phyloP scores from a whole-genome alignment of 2,113 vertebrate genomes.

The Periophthalmodon schlosseri region DNA sequence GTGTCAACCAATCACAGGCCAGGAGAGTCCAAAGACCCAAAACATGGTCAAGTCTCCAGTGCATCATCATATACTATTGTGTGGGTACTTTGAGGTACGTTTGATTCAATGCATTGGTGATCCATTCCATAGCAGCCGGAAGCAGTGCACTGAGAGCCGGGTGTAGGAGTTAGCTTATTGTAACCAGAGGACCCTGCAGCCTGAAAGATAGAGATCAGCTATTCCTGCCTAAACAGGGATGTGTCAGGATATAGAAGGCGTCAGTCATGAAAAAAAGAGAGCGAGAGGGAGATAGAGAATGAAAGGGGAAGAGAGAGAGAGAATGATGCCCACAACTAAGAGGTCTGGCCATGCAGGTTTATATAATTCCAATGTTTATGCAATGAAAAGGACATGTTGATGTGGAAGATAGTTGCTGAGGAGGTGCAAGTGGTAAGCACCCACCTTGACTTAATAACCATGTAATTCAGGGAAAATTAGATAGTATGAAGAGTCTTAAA shows the following conservation, averaged over 20 bases:
- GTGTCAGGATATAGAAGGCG: slow-evolving; percentile 73
- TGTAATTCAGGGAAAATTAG: slow-evolving; percentile 53
- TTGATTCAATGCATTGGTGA: slow-evolving; percentile 11
- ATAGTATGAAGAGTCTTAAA: slow-evolving; percentile 23
- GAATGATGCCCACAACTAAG: slow-evolving; percentile 68
- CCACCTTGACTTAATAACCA: slow-evolving; percentile 54
- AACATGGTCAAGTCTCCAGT: slow-evolving; percentile 22
- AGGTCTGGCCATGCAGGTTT: slow-evolving; percentile 55
- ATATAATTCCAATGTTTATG: slow-evolving; percentile 71
- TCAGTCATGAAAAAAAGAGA: slow-evolving; percentile 59
- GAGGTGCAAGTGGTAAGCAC: slow-evolving; percentile 33
- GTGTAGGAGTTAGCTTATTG: slow-evolving; percentile 66
- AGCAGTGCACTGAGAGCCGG: slow-evolving; percentile 31
- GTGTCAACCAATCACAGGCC: slow-evolving; percentile 19
- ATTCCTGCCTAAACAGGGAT: slow-evolving; percentile 66
- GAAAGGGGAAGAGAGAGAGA: not conserved
- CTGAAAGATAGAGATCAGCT: slow-evolving; percentile 63
- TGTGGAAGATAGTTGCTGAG: slow-evolving; percentile 42
- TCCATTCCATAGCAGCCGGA: slow-evolving; percentile 39
- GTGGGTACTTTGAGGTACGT: slow-evolving; percentile 15
- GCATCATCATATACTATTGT: not conserved
- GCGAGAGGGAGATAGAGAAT: too few relatives aligned
- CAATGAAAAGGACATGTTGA: slow-evolving; percentile 53
- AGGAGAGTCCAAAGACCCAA: slow-evolving; percentile 13
- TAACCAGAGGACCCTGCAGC: slow-evolving; percentile 64